These are phyloP conservation scores for Cryptophagus acutangulus DNA, from an alignment of 2,888 invertebrate species.

Conservation along the genomic window DNA sequence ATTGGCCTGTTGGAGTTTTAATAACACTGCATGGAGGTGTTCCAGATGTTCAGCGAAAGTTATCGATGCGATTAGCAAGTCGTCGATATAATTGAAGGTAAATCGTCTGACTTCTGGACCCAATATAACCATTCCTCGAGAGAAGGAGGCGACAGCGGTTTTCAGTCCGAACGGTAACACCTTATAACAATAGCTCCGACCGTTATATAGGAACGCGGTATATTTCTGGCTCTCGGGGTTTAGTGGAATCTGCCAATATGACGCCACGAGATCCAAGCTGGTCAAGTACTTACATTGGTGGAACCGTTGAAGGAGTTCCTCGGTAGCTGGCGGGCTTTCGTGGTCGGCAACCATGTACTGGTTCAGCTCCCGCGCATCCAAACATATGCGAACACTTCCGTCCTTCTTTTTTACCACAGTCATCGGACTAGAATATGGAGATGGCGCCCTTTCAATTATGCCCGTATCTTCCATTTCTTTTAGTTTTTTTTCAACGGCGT, in stretches of 20 bases:
- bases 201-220: slow-evolving; percentile 12
- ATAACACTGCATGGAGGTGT: slow-evolving; percentile 24
- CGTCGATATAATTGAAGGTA: slow-evolving; percentile 33
- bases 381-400: slow-evolving; percentile 29
- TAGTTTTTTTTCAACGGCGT: slow-evolving; percentile 27
- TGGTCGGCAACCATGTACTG: slow-evolving; percentile 30
- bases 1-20: slow-evolving; percentile 19
- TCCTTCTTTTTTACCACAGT: slow-evolving; percentile 20
- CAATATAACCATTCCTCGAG: slow-evolving; percentile 9
- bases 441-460: slow-evolving; percentile 31
- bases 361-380: slow-evolving; percentile 35
- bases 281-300: slow-evolving; percentile 1
- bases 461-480: slow-evolving; percentile 29
- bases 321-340: slow-evolving; percentile 21
- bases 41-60: slow-evolving; percentile 23
- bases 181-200: slow-evolving; percentile 9
- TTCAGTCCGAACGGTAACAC: slow-evolving; percentile 13
- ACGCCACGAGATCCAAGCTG: slow-evolving; percentile 12
- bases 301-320: slow-evolving; percentile 20
- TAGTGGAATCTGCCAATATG: slow-evolving; percentile 17
- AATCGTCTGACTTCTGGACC: slow-evolving; percentile 19
- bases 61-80: slow-evolving; percentile 30
- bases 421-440: slow-evolving; percentile 26
- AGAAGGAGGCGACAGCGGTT: slow-evolving; percentile 10
- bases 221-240: slow-evolving; percentile 8